Conservation (phyloP, 2,113 vertebrate genomes). For the Cebus imitator region DNA sequence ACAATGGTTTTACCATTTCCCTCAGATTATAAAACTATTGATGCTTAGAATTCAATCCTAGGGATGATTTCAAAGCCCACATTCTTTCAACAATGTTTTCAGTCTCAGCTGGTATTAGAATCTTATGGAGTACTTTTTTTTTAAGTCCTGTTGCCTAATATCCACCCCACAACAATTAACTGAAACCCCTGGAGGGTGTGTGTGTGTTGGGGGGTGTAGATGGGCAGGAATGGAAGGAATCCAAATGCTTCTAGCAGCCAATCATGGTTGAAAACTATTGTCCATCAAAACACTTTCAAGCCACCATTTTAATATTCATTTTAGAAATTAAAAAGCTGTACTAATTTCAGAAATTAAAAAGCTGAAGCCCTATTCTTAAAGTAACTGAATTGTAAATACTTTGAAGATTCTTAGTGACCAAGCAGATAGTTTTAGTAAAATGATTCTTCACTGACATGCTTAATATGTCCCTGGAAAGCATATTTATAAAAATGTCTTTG, state of each 20-base stretch:
- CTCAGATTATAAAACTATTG: background rate
- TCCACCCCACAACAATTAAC: background rate
- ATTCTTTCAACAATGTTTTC: background rate
- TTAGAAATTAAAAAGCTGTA: background rate
- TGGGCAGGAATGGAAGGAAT: background rate
- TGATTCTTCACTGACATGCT: background rate
- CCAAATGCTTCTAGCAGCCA: background rate
- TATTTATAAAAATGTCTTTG: background rate
- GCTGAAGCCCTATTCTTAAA: background rate
- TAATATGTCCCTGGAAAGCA: conserved; percentile 1
- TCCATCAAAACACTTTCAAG: background rate
- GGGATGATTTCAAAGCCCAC: background rate
- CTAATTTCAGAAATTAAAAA: background rate
- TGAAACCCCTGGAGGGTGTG: background rate
- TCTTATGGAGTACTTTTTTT: background rate
- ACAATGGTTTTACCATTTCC: background rate
- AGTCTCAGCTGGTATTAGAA: background rate
- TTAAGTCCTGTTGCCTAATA: background rate
- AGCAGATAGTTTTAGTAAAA: conserved; percentile 6
- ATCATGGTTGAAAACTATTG: background rate
- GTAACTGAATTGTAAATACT: conserved; percentile 18
- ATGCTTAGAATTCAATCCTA: background rate
- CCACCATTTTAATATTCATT: background rate
- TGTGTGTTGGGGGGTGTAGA: rapidly evolving
- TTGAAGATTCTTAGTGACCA: conserved; percentile 5